Percentiles rank a stretch among this genome's conserved stretches.
phyloP scores from a whole-genome alignment of 2,113 vertebrate species.

The Myodes glareolus region DNA sequence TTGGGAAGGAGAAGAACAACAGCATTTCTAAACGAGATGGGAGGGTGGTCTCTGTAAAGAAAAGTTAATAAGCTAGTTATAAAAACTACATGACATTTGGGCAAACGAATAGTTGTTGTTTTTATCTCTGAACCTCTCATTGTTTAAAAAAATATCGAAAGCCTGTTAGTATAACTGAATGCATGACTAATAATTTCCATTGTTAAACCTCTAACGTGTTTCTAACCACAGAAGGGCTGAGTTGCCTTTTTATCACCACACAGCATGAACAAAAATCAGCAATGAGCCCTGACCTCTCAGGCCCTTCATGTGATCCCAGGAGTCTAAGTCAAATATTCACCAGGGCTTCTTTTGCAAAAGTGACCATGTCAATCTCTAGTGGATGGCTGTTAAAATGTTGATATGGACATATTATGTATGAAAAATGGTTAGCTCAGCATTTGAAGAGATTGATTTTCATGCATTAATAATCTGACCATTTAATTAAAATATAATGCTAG shows the following conservation, averaged over 20 bases:
- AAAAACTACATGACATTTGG: neutral
- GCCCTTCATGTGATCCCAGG: neutral
- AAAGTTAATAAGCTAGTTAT: neutral
- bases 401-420: slow-evolving; percentile 81
- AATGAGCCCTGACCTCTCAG: slow-evolving; percentile 10
- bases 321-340: slow-evolving; percentile 61
- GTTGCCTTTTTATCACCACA: neutral
- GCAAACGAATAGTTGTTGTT: neutral
- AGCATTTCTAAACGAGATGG: neutral
- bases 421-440: slow-evolving; percentile 80
- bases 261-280: neutral
- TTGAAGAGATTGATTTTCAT: slow-evolving; percentile 76
- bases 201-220: neutral
- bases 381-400: slow-evolving; percentile 79
- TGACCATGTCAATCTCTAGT: slow-evolving; percentile 77
- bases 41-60: neutral
- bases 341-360: slow-evolving; percentile 67
- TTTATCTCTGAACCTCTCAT: neutral
- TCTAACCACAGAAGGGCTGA: neutral
- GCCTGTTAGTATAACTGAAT: neutral
- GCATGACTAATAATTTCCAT: neutral
- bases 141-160: neutral
- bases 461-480: slow-evolving; percentile 79
- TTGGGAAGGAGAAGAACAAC: neutral
- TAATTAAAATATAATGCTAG: slow-evolving; percentile 79